Conservation (phyloP, 1,140 invertebrate genomes). For the Ostrea denselamellosa region DNA sequence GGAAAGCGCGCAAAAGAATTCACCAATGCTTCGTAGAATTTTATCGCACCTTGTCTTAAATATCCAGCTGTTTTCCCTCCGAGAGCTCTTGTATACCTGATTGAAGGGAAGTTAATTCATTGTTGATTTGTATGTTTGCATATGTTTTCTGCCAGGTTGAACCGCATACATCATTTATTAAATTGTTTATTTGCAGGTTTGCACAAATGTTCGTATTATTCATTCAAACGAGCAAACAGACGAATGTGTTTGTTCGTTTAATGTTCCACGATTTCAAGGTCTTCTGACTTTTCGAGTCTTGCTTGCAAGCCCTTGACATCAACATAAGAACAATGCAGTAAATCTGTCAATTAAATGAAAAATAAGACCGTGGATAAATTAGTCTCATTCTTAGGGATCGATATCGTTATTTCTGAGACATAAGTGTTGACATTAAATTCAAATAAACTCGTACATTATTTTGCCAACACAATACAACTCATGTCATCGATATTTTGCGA, state of each 20-base stretch:
- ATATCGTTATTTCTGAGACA: neutral
- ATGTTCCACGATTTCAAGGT: constrained; percentile 25
- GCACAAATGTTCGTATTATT: constrained; percentile 39
- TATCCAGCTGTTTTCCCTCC: neutral
- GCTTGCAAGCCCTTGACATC: constrained; percentile 3
- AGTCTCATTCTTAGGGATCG: neutral
- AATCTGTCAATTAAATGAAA: constrained; percentile 34
- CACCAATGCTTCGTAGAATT: neutral
- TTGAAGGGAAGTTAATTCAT: constrained; percentile 33
- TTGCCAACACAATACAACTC: neutral
- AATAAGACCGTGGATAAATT: neutral
- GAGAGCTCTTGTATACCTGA: constrained; percentile 14
- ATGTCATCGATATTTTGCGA: neutral
- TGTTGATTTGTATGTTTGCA: constrained; percentile 38
- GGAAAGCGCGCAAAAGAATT: neutral
- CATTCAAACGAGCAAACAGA: constrained; percentile 32
- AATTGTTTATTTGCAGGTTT: constrained; percentile 40
- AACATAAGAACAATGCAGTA: constrained; percentile 33
- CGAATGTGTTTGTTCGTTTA: constrained; percentile 29
- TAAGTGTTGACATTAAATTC: neutral
- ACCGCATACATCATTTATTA: constrained; percentile 35
- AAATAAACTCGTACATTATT: neutral
- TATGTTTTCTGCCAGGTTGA: constrained; percentile 28
- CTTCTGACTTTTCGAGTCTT: neutral
- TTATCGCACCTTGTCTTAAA: constrained; percentile 24